phyloP scores from a whole-genome alignment of 2,888 invertebrate species.

The Epinotia brunnichana region DNA sequence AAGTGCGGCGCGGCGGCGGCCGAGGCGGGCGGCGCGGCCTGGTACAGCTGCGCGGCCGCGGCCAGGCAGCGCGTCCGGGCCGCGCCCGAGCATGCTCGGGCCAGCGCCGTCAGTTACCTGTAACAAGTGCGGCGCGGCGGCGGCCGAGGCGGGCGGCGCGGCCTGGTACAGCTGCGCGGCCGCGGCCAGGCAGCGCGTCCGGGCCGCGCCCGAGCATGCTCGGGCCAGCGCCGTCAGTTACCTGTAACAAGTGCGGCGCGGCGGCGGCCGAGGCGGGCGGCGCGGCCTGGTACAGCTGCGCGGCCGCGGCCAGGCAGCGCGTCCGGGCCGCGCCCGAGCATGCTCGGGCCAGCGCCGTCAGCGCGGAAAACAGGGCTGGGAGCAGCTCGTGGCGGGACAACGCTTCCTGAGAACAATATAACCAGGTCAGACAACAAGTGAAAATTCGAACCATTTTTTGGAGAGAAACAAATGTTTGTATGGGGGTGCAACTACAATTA shows the following conservation, averaged over 20 bases:
- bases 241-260: conserved; percentile 55
- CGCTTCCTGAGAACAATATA: conserved; percentile 64
- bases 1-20: conserved; percentile 51
- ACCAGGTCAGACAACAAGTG: background rate
- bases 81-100: conserved; percentile 51
- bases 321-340: conserved; percentile 53
- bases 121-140: conserved; percentile 52
- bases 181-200: background rate
- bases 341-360: conserved; percentile 60
- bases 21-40: conserved; percentile 60
- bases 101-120: conserved; percentile 56
- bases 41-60: conserved; percentile 72
- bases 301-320: conserved; percentile 71
- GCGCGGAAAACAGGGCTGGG: conserved; percentile 67
- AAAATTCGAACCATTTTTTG: no score
- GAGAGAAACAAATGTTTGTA: no score
- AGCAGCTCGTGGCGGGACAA: conserved; percentile 69
- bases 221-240: background rate
- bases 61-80: conserved; percentile 65
- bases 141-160: conserved; percentile 15
- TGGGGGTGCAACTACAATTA: no score
- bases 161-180: conserved; percentile 54
- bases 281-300: conserved; percentile 71
- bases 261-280: conserved; percentile 49
- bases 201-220: conserved; percentile 48